These are phyloP conservation scores for Calyptomena viridis DNA, from an alignment of 2,113 vertebrate species.

Conservation along the genomic window DNA sequence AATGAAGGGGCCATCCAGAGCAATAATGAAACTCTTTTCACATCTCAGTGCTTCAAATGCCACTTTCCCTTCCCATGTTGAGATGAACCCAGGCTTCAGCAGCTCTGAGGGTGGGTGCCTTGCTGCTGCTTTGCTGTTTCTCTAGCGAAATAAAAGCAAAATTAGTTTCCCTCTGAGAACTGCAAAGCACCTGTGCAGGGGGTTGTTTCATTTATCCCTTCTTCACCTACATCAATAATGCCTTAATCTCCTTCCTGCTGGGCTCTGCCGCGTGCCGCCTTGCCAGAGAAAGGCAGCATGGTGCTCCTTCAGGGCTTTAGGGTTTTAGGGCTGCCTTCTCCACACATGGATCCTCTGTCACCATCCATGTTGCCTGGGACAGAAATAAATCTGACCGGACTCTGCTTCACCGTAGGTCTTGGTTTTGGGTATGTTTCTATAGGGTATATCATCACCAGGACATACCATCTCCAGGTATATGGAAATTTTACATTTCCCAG, in stretches of 20 bases:
- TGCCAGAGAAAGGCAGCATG: not conserved
- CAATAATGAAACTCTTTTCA: slow-evolving; percentile 53
- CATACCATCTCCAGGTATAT: not conserved
- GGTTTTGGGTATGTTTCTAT: not conserved
- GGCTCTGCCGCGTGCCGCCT: not conserved
- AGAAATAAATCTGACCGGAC: not conserved
- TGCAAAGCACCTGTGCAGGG: not conserved
- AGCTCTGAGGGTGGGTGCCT: not conserved
- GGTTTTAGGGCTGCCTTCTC: not conserved
- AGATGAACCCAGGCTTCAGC: not conserved
- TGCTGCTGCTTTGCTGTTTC: rapidly evolving
- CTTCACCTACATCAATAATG: not conserved
- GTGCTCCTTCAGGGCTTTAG: not conserved
- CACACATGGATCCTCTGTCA: not conserved
- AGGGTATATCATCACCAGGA: not conserved
- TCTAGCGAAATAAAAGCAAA: slow-evolving; percentile 31
- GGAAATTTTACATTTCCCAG: not conserved
- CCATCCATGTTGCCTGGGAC: not conserved
- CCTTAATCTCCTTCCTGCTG: slow-evolving; percentile 7
- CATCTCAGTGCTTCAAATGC: slow-evolving; percentile 12
- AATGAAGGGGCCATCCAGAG: slow-evolving; percentile 45
- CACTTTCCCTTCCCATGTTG: not conserved
- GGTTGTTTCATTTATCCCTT: not conserved
- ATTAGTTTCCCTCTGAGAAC: slow-evolving; percentile 31
- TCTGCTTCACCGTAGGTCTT: not conserved